Evolutionary conservation across 2,888 invertebrate species (phyloP).

Genomic region (Ophion slaviceki): DNA sequence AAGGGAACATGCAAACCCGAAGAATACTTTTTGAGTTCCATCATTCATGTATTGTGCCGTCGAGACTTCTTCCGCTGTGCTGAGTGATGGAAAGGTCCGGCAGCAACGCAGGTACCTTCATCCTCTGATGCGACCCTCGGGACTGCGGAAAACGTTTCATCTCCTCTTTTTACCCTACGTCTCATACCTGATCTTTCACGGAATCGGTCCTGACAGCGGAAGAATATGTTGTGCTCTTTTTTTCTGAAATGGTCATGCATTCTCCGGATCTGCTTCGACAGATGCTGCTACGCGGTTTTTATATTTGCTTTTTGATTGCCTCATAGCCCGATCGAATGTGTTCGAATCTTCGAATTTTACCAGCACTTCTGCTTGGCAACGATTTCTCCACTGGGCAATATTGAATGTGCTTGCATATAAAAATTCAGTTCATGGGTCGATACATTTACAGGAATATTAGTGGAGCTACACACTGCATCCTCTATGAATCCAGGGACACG

Average conservation of each 20-base stretch:
- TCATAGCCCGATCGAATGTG: background rate
- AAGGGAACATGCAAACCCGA: background rate
- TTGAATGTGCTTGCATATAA: background rate
- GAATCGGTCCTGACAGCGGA: background rate
- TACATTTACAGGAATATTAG: too few species aligned
- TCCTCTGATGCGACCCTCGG: background rate
- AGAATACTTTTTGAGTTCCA: background rate
- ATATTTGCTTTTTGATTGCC: background rate
- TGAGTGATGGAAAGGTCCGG: constrained; percentile 5
- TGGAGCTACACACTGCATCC: too few species aligned
- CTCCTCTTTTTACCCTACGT: too few species aligned
- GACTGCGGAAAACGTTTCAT: background rate
- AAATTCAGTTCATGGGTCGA: background rate
- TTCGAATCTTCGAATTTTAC: background rate
- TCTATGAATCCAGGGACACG: too few species aligned
- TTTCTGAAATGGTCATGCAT: background rate
- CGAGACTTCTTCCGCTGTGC: background rate
- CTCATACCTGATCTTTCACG: too few species aligned
- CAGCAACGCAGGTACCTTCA: background rate
- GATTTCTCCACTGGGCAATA: background rate
- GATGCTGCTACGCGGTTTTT: background rate
- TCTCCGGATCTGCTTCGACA: background rate
- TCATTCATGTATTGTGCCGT: background rate
- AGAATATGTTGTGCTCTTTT: background rate
- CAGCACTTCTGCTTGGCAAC: constrained; percentile 7